These are phyloP conservation scores for Scaptomyza flava DNA, from an alignment of 2,888 invertebrate genomes.

Conservation along the genomic window DNA sequence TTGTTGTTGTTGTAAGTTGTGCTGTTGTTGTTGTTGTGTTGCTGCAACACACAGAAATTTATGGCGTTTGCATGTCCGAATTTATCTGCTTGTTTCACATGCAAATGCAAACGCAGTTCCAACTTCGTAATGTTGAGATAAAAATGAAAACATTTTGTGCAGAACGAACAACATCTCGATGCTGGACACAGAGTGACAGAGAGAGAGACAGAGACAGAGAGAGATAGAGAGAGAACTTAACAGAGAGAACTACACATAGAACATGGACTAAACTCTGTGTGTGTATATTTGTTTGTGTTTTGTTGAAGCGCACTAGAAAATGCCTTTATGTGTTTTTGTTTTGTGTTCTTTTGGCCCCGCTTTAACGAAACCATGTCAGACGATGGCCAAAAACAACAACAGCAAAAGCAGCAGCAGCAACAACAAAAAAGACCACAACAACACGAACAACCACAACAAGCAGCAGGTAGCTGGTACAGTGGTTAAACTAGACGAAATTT, in stretches of 20 bases:
- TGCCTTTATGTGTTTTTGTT: constrained; percentile 71
- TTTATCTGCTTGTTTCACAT: constrained; percentile 80
- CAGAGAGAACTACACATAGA: constrained; percentile 8
- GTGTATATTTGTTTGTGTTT: neutral
- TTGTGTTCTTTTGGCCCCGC: constrained; percentile 24
- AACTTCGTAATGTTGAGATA: constrained; percentile 71
- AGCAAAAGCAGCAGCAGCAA: neutral
- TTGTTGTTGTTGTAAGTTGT: constrained; percentile 1
- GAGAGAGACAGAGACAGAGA: neutral
- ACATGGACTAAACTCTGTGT: constrained; percentile 23
- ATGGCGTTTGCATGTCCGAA: constrained; percentile 78
- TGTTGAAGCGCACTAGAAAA: constrained; percentile 20
- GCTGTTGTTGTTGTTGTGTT: constrained; percentile 8
- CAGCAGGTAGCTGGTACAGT: constrained; percentile 42
- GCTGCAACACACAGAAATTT: constrained; percentile 58
- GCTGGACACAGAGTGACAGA: neutral
- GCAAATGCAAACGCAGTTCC: constrained; percentile 67
- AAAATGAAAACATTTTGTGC: constrained; percentile 68
- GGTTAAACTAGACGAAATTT: neutral
- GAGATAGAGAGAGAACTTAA: neutral
- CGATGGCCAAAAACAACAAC: constrained; percentile 24
- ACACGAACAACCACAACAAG: neutral
- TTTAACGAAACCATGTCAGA: constrained; percentile 72
- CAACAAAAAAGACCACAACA: neutral
- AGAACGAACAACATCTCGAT: neutral